Evolutionary conservation across 1,140 invertebrate species (phyloP), one percentile per base, ranked within the genome.

Genomic region (Papilio polyxenes): DNA sequence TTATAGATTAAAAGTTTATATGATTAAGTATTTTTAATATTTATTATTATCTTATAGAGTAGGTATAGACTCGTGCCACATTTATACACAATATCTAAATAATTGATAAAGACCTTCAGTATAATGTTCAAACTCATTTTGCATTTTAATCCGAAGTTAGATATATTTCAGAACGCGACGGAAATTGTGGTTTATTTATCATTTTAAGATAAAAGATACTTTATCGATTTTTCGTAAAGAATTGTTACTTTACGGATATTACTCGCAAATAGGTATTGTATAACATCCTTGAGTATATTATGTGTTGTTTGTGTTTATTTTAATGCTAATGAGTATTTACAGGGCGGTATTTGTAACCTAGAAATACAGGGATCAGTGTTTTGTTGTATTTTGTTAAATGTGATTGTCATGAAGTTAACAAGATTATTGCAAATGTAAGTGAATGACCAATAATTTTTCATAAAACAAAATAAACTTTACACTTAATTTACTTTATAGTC

Each of bases 371-470:
- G n/a, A 59, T 6, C 20, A 62, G 59, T 62, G n/a, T 62, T n/a
- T 59, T 59, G 4, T 37, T 65, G 13, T 65, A 23, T 5, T 65
- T 17, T 65, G 17, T 59, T 59, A 31, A 65, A 31, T 65, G 23
- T 10, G 62, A 31, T 13, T 65, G 62, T 37, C 23, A 65, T 65
- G 62, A 65, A 65, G 62, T 65, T 65, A 31, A 65, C 62, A 13
- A 65, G 62, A 31, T 65, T 65, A 65, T 65, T 65, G 11, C 20
- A 65, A 65, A 13, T 37, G 20, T 65, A 59, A 59, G 62, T 65
- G 23, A 65, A 23, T 23, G 13, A 3, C 3, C 3, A 37, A 31
- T 65, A 3, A 2, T 65, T 65, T 59, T 65, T 31, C 8, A 59
- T 15, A 5, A 65, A 11, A 65, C 23, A 31, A 31, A 65, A 31